These are phyloP conservation scores for Aleiodes testaceus DNA, from an alignment of 2,888 invertebrate species.

Conservation along the genomic window DNA sequence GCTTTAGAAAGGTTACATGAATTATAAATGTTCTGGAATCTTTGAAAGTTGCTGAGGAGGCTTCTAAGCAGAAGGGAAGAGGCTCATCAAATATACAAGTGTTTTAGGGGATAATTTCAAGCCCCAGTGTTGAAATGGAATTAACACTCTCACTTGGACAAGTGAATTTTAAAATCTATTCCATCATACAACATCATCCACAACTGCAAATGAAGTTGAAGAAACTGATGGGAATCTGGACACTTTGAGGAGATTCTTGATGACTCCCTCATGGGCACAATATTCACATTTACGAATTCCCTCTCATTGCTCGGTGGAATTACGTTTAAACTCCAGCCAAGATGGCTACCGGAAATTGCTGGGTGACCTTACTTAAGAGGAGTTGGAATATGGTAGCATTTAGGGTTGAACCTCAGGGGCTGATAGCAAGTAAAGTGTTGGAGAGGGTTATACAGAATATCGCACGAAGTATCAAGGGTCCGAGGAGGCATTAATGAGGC, in stretches of 20 bases:
- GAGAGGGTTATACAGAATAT: slow-evolving; percentile 25
- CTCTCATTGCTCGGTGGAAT: slow-evolving; percentile 37
- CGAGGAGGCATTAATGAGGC: slow-evolving; percentile 68
- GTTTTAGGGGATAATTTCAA: slow-evolving; percentile 69
- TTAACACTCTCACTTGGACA: slow-evolving; percentile 44
- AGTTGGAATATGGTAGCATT: slow-evolving; percentile 19
- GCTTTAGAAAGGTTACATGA: slow-evolving; percentile 3
- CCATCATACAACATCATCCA: too few relatives aligned
- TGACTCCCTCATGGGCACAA: slow-evolving; percentile 15
- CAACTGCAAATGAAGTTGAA: neutral
- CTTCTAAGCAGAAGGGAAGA: slow-evolving; percentile 44
- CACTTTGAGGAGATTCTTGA: slow-evolving; percentile 17
- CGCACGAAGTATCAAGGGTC: slow-evolving; percentile 36
- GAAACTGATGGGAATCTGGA: neutral
- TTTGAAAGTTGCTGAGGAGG: slow-evolving; percentile 36
- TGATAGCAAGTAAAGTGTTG: slow-evolving; percentile 30
- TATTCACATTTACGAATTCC: slow-evolving; percentile 46
- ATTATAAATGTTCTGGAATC: slow-evolving; percentile 39
- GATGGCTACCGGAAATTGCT: slow-evolving; percentile 70
- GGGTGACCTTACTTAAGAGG: slow-evolving; percentile 70
- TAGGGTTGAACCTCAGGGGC: slow-evolving; percentile 34
- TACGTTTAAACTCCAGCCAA: slow-evolving; percentile 24
- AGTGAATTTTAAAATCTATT: too few relatives aligned
- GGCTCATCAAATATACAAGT: slow-evolving; percentile 69
- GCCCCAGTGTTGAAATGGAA: slow-evolving; percentile 48